Conservation (phyloP, 1,140 invertebrate genomes). For the Aphelenchoides avenae region DNA sequence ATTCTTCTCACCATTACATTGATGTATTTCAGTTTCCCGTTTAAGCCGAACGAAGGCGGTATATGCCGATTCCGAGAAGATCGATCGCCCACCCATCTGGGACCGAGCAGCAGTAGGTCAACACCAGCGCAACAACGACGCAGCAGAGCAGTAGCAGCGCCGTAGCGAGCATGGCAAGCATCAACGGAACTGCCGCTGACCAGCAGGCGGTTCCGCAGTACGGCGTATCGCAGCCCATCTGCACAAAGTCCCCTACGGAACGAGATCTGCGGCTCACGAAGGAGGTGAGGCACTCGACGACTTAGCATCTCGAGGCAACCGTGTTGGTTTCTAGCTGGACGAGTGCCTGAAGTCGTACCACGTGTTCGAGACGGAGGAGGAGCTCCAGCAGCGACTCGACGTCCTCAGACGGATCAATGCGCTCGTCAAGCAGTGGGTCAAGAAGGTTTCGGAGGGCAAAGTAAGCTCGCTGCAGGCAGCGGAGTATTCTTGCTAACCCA, state of each 20-base stretch:
- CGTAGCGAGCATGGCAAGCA: too few species aligned
- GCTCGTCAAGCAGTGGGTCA: slow-evolving; percentile 53
- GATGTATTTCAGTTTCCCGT: too few species aligned
- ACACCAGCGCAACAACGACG: too few species aligned
- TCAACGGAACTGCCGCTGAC: too few species aligned
- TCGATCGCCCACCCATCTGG: too few species aligned
- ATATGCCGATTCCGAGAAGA: too few species aligned
- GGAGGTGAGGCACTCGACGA: slow-evolving; percentile 21
- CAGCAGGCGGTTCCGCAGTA: slow-evolving; percentile 29
- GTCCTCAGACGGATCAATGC: slow-evolving; percentile 52
- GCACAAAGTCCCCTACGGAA: slow-evolving; percentile 35
- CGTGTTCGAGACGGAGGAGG: slow-evolving; percentile 48
- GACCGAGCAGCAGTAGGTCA: too few species aligned
- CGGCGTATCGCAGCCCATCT: slow-evolving; percentile 54
- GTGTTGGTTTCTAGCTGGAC: slow-evolving; percentile 38
- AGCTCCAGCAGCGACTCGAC: slow-evolving; percentile 48
- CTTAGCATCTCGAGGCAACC: not conserved
- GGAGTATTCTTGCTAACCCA: not conserved
- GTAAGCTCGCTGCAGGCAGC: slow-evolving; percentile 1
- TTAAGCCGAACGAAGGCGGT: too few species aligned
- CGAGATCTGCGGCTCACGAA: slow-evolving; percentile 33
- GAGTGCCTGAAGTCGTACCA: slow-evolving; percentile 37
- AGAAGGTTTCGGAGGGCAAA: slow-evolving; percentile 41
- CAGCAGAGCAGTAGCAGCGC: too few species aligned
- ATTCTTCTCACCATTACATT: too few species aligned